Evolutionary conservation across 1,140 invertebrate species (phyloP), one percentile per base, ranked within the genome.

Genomic region (Brachionus plicatilis): DNA sequence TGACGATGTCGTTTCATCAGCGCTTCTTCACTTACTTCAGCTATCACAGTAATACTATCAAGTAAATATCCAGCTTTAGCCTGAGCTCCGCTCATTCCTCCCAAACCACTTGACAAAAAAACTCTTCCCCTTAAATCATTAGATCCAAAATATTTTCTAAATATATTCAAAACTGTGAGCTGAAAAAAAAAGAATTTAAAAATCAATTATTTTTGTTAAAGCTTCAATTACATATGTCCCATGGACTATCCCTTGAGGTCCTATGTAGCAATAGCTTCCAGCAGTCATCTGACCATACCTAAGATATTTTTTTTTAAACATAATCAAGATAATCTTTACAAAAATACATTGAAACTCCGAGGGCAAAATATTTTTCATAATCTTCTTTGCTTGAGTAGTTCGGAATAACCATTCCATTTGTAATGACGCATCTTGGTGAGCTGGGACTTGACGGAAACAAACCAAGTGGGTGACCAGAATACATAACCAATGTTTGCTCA

Each of bases 171-270:
- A 4, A 93, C 87, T 3, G 93, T 93, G 53, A 93, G 88, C 92
- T 84, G 24, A 14, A 65, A 29, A 17, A 41, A 68, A 66, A 83
- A 27, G 7, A 6, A 41, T 24, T 27, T 72, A 27, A 56, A 66
- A 17, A 66, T 66, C 3, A 53, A 56, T 56, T n/a, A 20, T 17
- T 33, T 37, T n/a, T 6, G 0, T 65, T 14, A 65, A 2, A 82
- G 7, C 9, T 14, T 45, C 50, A 47, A 88, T 87, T 88, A 93
- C 92, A 65, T 92, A 92, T 3, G 93, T 93, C 27, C 93, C 93
- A 87, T 93, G 93, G 17, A 93, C 93, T 84, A 93, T 93, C 6
- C 93, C 93, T 87, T 93, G 93, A 6, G 93, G 93, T 27, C 93
- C 93, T 85, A 93, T 93, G 87, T 93, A 93, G 86, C 92, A 93